Evolutionary conservation across 1,140 invertebrate genomes (phyloP), one percentile per base, ranked within the genome.

Genomic region (Philopotamus ludificatus): DNA sequence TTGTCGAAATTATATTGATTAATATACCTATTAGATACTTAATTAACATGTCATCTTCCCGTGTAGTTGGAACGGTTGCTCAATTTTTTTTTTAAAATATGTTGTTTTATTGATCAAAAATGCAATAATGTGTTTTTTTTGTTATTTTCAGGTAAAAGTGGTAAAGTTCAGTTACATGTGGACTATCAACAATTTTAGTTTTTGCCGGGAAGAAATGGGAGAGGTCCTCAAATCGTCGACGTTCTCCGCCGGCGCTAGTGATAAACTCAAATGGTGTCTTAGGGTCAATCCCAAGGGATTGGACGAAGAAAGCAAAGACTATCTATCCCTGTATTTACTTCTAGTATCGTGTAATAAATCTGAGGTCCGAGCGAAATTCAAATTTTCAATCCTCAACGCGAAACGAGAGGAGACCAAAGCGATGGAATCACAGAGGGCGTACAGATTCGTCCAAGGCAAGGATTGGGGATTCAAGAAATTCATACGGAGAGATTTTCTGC

Each of bases 401-500:
- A 99, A 99, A 88, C 85, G 96, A 74, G 97, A 99, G 86, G 97
- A 99, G 86, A 99, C 97, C 75, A 99, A 99, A 87, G 96, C 97
- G 66, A 99, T 99, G 96, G 95, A 87, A 77, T 87, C 85, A 74
- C 86, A 87, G 75, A 78, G 85, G 79, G 97, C 97, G 49, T 99
- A 99, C 78, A 88, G 95, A 84, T 99, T 99, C 81, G 96, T 99
- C 28, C 96, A 99, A 82, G 97, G 97, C 72, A 99, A 99, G 84
- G 97, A 99, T 83, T 99, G 97, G 97, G 97, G 97, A 51, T 99
- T 99, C 83, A 99, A 99, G 83, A 99, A 99, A 80, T 99, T 99
- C 77, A 99, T 99, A 63, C 85, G 97, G 74, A 85, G 97, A 81
- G 97, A 99, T 81, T 99, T 99, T 81, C 85, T 99, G 49, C 82